A percentile compares a stretch with the other conserved stretches of the same genome.
These are phyloP conservation scores for Harpalus rubripes DNA, from an alignment of 2,888 invertebrate species.

Conservation along the genomic window DNA sequence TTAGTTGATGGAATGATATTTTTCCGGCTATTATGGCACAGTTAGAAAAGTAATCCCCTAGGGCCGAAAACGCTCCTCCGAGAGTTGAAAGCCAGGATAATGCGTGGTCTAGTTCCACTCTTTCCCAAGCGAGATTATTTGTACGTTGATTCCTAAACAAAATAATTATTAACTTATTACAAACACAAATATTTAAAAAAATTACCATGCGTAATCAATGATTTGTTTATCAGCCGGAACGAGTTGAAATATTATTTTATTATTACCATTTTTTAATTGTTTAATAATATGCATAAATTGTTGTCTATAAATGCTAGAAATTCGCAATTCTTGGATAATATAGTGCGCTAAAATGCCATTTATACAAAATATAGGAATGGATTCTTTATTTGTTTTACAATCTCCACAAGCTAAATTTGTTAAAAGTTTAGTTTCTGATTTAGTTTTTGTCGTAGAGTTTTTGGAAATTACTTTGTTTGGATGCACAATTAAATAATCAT, in stretches of 20 bases:
- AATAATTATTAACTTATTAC: slow-evolving; percentile 13
- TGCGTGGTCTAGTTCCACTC: slow-evolving; percentile 88
- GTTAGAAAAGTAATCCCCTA: slow-evolving; percentile 91
- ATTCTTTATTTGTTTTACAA: not conserved
- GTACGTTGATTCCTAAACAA: slow-evolving; percentile 79
- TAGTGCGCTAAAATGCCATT: slow-evolving; percentile 61
- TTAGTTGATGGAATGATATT: slow-evolving; percentile 91
- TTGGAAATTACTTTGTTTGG: slow-evolving; percentile 31
- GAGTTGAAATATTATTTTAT: slow-evolving; percentile 19
- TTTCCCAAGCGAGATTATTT: slow-evolving; percentile 80
- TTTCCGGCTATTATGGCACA: slow-evolving; percentile 93
- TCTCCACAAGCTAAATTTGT: slow-evolving; percentile 45
- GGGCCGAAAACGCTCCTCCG: slow-evolving; percentile 96
- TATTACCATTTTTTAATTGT: slow-evolving; percentile 4
- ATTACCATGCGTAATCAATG: slow-evolving; percentile 59
- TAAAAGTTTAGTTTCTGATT: slow-evolving; percentile 19
- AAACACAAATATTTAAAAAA: not conserved
- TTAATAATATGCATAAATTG: slow-evolving; percentile 21
- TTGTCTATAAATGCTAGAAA: slow-evolving; percentile 44
- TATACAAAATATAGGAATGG: slow-evolving; percentile 4
- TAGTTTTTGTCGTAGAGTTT: slow-evolving; percentile 1
- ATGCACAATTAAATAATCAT: slow-evolving; percentile 45
- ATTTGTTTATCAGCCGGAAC: slow-evolving; percentile 37
- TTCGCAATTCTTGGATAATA: slow-evolving; percentile 48
- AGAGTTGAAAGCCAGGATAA: slow-evolving; percentile 97